Base-by-base conservation (phyloP, 92 coral and sea anemone species). In the Chrysogorgia sp. region DNA sequence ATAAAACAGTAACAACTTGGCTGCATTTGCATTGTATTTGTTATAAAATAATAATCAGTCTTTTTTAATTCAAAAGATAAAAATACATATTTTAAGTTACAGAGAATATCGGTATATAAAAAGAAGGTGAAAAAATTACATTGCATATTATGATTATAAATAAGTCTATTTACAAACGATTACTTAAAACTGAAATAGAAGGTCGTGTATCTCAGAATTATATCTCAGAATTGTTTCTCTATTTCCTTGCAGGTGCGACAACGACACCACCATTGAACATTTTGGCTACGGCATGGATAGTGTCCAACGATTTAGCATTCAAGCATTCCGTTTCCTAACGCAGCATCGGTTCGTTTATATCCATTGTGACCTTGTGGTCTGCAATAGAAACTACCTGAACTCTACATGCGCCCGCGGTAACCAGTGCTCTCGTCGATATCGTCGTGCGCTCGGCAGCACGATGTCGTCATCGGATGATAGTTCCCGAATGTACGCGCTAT, bases 301-400 rank as follows among this genome's bases (percentile, higher is more conserved):
- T 30, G 66, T 82, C 7, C 81, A 82, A 24, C 71, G 80, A 24
- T 68, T 81, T 23, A 81, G 71, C 24, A 47, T 81, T 58, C 84
- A 81, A 56, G 84, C 84, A 17, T 72, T 81, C 47, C 80, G 80
- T 29, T 81, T 81, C 29, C 40, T 81, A 30, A 59, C 80, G 12
- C 29, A 81, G 9, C 81, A 82, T 71, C 64, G 72, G 5, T 67
- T 74, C 22, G 82, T 82, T 53, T 74, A 74, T 52, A 47, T 82
- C 64, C 82, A 75, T 74, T 82, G 86, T 53, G 81, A 82, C 47
- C 81, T 82, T 34, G 77, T 58, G 13, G 81, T 72, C 13, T 82
- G 86, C 59, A 24, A 82, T 31, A 52, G 72, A 60, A 71, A 82
- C 34, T 80, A 40, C 52, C 32, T 14, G 14, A 60, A 61, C 8